These are phyloP conservation scores for Petrophora chlorosata DNA, from an alignment of 2,888 invertebrate genomes.

Conservation along the genomic window DNA sequence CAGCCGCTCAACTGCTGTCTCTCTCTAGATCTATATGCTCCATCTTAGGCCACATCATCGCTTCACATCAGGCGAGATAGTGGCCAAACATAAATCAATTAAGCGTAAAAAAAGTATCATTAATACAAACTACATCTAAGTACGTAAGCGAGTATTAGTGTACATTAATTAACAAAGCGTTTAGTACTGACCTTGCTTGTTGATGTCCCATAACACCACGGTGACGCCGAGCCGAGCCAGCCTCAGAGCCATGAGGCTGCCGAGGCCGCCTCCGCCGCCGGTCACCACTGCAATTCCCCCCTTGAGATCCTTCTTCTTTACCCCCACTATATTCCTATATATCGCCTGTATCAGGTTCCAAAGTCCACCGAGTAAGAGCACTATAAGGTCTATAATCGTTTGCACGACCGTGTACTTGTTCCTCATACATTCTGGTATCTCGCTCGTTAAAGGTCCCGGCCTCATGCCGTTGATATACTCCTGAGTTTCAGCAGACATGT, in stretches of 20 bases:
- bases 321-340: constrained; percentile 85
- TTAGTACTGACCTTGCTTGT: constrained; percentile 87
- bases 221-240: constrained; percentile 90
- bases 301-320: constrained; percentile 86
- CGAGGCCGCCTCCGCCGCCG: constrained; percentile 94
- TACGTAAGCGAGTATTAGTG: background rate
- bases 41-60: too few species aligned
- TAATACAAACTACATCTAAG: background rate
- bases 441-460: constrained; percentile 73
- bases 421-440: constrained; percentile 78
- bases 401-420: constrained; percentile 79
- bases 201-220: constrained; percentile 95
- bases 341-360: constrained; percentile 82
- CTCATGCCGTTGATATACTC: constrained; percentile 73
- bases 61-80: too few species aligned
- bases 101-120: too few species aligned
- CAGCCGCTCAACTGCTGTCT: too few species aligned
- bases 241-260: constrained; percentile 89
- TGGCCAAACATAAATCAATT: too few species aligned
- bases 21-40: too few species aligned
- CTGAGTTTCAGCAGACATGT: constrained; percentile 68
- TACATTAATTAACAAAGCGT: background rate
- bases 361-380: constrained; percentile 76
- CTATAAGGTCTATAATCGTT: constrained; percentile 82
- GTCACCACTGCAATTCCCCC: constrained; percentile 94